Conservation (phyloP, 2,797 vertebrate genomes). For the Crypturellus tataupa region DNA sequence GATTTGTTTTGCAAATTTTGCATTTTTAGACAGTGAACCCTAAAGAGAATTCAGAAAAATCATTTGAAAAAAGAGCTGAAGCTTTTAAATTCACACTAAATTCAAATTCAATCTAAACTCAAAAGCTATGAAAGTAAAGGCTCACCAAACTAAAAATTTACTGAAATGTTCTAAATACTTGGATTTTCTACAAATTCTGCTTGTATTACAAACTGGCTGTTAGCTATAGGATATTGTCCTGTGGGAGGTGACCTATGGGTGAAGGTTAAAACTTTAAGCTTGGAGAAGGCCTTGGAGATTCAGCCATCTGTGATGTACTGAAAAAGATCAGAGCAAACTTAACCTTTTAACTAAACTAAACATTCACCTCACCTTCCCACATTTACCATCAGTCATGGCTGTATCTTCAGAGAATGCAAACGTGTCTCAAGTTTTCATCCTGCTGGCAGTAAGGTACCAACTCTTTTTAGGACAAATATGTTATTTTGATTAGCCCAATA, state of each 20-base stretch:
- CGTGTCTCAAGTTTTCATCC: constrained; percentile 30
- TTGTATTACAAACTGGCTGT: neutral
- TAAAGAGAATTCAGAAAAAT: neutral
- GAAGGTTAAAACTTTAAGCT: constrained; percentile 29
- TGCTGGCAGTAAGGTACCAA: constrained; percentile 33
- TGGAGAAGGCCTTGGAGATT: neutral
- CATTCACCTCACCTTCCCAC: neutral
- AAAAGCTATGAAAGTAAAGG: neutral
- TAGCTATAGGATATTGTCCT: neutral
- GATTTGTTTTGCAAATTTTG: neutral
- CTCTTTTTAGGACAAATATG: neutral
- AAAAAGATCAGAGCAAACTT: neutral
- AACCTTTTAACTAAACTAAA: constrained; percentile 6
- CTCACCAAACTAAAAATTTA: neutral
- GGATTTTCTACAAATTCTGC: neutral
- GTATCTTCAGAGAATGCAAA: neutral
- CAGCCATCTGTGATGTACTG: neutral
- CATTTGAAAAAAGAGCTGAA: neutral
- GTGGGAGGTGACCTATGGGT: neutral
- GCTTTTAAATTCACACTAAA: neutral
- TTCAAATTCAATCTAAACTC: too few species aligned
- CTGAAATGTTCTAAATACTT: neutral
- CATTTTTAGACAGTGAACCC: neutral
- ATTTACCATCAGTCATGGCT: neutral
- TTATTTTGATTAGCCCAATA: constrained; percentile 38